phyloP scores from a whole-genome alignment of 2,113 vertebrate genomes.

The Petrocephalus microphthalmus region DNA sequence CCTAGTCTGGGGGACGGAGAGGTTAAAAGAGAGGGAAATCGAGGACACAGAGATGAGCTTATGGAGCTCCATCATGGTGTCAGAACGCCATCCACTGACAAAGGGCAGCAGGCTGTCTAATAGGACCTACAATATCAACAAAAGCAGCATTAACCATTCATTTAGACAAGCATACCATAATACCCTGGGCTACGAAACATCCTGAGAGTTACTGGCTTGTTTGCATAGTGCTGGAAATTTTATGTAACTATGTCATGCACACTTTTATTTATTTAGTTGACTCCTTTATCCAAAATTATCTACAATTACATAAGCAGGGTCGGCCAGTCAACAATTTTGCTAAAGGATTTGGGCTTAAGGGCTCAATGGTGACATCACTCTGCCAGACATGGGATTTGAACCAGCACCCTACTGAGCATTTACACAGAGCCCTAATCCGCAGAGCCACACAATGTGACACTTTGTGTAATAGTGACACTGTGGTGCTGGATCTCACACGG shows the following conservation, averaged over 20 bases:
- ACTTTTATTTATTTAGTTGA: not conserved
- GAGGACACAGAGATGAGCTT: not conserved
- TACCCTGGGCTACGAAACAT: not conserved
- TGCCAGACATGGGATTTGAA: not conserved
- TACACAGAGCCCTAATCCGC: not conserved
- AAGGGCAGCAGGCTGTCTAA: not conserved
- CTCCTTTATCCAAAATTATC: not conserved
- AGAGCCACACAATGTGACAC: not conserved
- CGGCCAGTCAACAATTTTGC: not conserved
- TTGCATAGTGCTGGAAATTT: not conserved
- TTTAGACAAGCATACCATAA: not conserved
- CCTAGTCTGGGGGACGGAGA: not conserved
- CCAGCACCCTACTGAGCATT: not conserved
- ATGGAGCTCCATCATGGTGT: not conserved
- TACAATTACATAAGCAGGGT: not conserved
- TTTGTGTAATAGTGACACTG: not conserved
- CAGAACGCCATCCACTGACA: not conserved
- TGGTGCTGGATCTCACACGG: not conserved
- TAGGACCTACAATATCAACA: not conserved
- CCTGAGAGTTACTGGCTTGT: not conserved
- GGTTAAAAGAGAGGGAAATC: not conserved
- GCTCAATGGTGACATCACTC: not conserved
- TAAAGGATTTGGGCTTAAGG: not conserved
- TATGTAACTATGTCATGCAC: not conserved
- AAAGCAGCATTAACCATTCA: not conserved